phyloP scores from a whole-genome alignment of 2,113 vertebrate species.

The Dasyprocta punctata region DNA sequence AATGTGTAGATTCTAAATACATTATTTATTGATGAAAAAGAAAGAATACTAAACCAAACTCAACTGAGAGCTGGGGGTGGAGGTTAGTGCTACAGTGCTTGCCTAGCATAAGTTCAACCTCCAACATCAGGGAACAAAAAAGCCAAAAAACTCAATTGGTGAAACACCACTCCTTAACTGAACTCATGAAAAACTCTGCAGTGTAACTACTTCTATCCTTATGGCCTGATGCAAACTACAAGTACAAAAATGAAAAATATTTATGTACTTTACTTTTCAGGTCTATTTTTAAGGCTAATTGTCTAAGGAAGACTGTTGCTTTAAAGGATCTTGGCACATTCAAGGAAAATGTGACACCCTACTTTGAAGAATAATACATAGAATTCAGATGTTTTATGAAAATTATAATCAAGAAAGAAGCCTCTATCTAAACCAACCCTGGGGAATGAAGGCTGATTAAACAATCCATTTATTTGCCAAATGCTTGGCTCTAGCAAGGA shows the following conservation, averaged over 20 bases:
- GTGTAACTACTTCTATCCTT: constrained; percentile 17
- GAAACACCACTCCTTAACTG: background rate
- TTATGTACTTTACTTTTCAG: background rate
- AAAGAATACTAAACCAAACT: constrained; percentile 59
- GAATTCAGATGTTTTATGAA: constrained; percentile 56
- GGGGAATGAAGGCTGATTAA: constrained; percentile 19
- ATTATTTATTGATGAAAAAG: constrained; percentile 54
- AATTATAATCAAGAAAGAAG: constrained; percentile 57
- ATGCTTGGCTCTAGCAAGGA: constrained; percentile 25
- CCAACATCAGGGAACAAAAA: background rate
- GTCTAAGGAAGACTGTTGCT: constrained; percentile 67
- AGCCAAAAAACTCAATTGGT: background rate
- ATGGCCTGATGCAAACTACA: constrained; percentile 25
- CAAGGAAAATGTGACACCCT: constrained; percentile 31
- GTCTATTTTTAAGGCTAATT: constrained; percentile 66
- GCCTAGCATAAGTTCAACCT: background rate
- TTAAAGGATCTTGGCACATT: constrained; percentile 67
- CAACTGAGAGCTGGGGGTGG: background rate
- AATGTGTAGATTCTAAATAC: constrained; percentile 51
- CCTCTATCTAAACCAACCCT: constrained; percentile 6
- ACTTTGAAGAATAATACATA: constrained; percentile 57
- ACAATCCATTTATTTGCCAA: constrained; percentile 47
- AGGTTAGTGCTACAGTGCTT: background rate
- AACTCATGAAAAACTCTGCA: background rate
- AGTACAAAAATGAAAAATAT: constrained; percentile 29